Evolutionary conservation across 2,888 invertebrate species (phyloP).

Genomic region (Leucania comma): DNA sequence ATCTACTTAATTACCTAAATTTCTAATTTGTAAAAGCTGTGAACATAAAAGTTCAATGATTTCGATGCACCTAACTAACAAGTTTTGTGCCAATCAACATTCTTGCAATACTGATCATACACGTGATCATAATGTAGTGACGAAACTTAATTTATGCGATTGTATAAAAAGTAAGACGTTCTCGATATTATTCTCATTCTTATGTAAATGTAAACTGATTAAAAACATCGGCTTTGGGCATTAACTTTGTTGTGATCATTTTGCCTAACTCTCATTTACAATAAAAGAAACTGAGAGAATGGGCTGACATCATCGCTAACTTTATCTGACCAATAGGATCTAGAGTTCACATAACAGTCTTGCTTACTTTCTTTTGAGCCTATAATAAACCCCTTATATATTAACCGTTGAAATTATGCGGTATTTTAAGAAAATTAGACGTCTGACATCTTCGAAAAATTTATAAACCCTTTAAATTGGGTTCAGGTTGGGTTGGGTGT

Average conservation of each 20-base stretch:
- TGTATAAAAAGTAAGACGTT: slow-evolving; percentile 43
- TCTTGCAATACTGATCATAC: slow-evolving; percentile 16
- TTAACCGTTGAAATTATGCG: background rate
- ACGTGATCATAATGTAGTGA: background rate
- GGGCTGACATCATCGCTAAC: slow-evolving; percentile 20
- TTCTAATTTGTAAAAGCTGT: background rate
- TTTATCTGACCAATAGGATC: too few relatives aligned
- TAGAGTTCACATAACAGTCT: background rate
- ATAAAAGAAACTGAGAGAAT: background rate
- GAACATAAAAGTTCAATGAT: background rate
- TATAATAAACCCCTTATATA: background rate
- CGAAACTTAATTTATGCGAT: slow-evolving; percentile 34
- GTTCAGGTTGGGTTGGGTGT: too few relatives aligned
- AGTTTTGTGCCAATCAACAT: background rate
- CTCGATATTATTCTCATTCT: slow-evolving; percentile 38
- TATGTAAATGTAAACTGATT: slow-evolving; percentile 33
- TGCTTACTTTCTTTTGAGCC: background rate
- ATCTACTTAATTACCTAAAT: background rate
- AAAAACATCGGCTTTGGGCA: background rate
- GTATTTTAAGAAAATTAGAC: background rate
- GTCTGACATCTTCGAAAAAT: too few relatives aligned
- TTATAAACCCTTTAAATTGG: too few relatives aligned
- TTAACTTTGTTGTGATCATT: slow-evolving; percentile 3
- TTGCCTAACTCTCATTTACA: slow-evolving; percentile 41
- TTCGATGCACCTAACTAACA: background rate